Conservation (phyloP, 2,797 vertebrate genomes). For the Alectoris magna region DNA sequence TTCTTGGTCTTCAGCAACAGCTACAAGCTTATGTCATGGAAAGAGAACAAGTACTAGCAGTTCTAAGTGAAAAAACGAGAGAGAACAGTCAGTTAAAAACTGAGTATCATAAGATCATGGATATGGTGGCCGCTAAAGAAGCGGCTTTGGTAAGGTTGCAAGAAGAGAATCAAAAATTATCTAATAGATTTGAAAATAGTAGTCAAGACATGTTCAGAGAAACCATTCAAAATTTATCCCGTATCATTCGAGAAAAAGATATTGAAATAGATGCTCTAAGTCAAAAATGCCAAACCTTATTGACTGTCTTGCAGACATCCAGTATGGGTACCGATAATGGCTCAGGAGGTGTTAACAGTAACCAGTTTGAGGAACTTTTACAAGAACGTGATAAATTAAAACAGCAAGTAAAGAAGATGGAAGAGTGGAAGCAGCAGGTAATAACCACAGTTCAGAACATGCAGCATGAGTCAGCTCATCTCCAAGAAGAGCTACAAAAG, state of each 20-base stretch:
- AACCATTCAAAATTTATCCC: conserved; percentile 97
- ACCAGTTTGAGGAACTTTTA: conserved; percentile 96
- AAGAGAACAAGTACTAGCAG: conserved; percentile 91
- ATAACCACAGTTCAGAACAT: conserved; percentile 98
- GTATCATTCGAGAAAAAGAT: conserved; percentile 98
- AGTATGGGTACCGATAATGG: conserved; percentile 70
- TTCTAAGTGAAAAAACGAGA: conserved; percentile 94
- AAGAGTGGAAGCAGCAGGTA: conserved; percentile 99
- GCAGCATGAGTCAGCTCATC: conserved; percentile 95
- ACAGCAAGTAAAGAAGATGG: conserved; percentile 99
- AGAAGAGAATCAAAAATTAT: conserved; percentile 92
- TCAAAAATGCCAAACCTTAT: conserved; percentile 95
- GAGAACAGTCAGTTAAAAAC: conserved; percentile 95
- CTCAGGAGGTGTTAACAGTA: conserved; percentile 89
- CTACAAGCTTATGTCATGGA: conserved; percentile 91
- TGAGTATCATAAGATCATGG: conserved; percentile 93
- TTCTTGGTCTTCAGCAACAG: conserved; percentile 93
- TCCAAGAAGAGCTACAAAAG: conserved; percentile 92
- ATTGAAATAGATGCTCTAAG: conserved; percentile 97
- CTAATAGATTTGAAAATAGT: conserved; percentile 85
- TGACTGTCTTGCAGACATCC: conserved; percentile 91
- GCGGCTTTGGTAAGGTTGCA: conserved; percentile 90
- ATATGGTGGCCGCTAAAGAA: conserved; percentile 93
- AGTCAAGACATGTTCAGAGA: conserved; percentile 97
- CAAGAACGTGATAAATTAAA: conserved; percentile 94